Percentiles rank a stretch among this genome's conserved stretches.
Evolutionary conservation across 37 sponge, comb jelly and placozoan genomes (phyloP).

Genomic region (Oscarella lobularis): DNA sequence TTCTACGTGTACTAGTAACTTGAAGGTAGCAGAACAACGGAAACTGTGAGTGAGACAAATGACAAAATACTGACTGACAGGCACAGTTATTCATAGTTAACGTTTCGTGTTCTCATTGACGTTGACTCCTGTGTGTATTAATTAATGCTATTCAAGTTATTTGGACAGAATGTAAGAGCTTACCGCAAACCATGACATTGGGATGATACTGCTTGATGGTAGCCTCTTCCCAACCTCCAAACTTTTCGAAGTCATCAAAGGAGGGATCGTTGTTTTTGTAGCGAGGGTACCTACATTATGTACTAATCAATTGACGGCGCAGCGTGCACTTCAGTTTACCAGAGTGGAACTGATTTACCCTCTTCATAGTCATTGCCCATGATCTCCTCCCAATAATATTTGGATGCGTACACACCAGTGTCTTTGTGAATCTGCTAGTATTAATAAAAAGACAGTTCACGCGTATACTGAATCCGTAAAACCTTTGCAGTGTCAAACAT

Average conservation of each 20-base stretch:
- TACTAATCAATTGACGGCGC: not conserved
- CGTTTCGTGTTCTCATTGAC: too few species aligned
- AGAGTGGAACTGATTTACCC: slow-evolving; percentile 42
- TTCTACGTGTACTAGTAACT: too few species aligned
- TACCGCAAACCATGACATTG: slow-evolving; percentile 34
- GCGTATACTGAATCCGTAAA: not conserved
- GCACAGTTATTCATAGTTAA: too few species aligned
- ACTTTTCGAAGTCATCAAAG: slow-evolving; percentile 52
- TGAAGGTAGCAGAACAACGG: too few species aligned
- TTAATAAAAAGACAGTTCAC: not conserved
- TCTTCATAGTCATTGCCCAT: slow-evolving; percentile 57
- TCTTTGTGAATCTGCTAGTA: slow-evolving; percentile 31
- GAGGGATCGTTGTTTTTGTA: slow-evolving; percentile 62
- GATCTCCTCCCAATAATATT: slow-evolving; percentile 59
- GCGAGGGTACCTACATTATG: slow-evolving; percentile 47
- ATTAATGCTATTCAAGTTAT: not conserved
- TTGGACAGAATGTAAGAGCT: not conserved
- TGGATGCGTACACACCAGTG: slow-evolving; percentile 70
- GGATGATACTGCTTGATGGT: slow-evolving; percentile 63
- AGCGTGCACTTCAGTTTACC: slow-evolving; percentile 16
- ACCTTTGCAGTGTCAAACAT: slow-evolving; percentile 41
- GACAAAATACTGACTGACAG: too few species aligned
- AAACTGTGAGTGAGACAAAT: too few species aligned
- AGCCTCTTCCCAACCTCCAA: slow-evolving; percentile 68
- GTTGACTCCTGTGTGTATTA: too few species aligned